Percentiles rank a stretch among this genome's conserved stretches.
Conservation (phyloP, 1,140 invertebrate genomes). For the Heterodera schachtii region DNA sequence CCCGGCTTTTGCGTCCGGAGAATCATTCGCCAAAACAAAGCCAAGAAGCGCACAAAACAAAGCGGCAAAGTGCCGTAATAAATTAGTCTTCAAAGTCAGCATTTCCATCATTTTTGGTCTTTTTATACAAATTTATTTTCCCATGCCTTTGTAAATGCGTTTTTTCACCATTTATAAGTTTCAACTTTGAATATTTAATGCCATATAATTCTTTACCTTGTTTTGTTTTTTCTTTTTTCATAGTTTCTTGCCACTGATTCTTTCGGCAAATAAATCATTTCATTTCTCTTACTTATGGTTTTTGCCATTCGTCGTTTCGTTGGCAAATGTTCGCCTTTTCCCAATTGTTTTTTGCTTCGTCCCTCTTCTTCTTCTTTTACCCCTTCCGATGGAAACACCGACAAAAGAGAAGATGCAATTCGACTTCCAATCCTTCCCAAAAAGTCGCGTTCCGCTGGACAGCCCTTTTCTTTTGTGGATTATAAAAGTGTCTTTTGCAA, state of each 20-base stretch:
- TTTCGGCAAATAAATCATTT: too few relatives aligned
- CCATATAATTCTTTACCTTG: too few relatives aligned
- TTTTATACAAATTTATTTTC: too few relatives aligned
- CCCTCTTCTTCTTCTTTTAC: background rate
- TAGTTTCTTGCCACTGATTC: too few relatives aligned
- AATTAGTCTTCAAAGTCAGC: too few relatives aligned
- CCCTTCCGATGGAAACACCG: background rate
- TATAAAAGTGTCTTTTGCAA: slow-evolving; percentile 68
- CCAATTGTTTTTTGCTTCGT: background rate
- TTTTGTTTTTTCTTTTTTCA: too few relatives aligned
- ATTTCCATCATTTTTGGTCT: too few relatives aligned
- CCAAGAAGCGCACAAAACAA: background rate
- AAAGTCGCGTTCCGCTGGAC: slow-evolving; percentile 34
- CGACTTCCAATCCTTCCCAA: slow-evolving; percentile 41
- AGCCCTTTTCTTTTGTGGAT: slow-evolving; percentile 67
- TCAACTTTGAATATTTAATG: too few relatives aligned
- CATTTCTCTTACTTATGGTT: too few relatives aligned
- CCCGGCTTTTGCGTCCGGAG: slow-evolving; percentile 30
- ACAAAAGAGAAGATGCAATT: background rate
- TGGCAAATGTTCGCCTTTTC: background rate
- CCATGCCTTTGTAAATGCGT: too few relatives aligned
- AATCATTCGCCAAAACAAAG: background rate
- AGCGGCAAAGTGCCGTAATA: too few relatives aligned
- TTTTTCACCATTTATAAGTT: too few relatives aligned
- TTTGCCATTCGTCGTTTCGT: background rate